Evolutionary conservation across 2,888 invertebrate genomes (phyloP), one percentile per base, ranked within the genome.

Genomic region (Torymus aiolomorphi): DNA sequence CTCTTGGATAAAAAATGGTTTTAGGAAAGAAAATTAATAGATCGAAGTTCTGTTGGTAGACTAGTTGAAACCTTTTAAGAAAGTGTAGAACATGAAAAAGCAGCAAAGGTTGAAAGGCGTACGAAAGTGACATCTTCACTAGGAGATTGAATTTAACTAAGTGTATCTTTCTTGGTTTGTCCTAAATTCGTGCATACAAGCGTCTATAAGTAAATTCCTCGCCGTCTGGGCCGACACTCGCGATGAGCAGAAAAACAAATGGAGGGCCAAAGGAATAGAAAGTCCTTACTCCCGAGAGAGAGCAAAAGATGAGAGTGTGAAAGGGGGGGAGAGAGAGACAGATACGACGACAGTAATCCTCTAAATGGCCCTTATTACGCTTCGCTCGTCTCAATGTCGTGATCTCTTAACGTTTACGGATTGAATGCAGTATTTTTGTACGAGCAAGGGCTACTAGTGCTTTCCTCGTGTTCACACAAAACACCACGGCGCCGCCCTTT

Each of bases 361-460:
- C 86, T 88, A 87, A 88, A 87, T 86, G 85, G 85, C 87, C 89
- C 88, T 87, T 89, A 88, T 89, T 88, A 89, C 89, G 89, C 89
- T 88, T 86, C 86, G 87, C 84, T 85, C 83, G 84, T 71, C 82
- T 86, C 84, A 88, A 90, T 90, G 87, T 88, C 84, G 83, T 76
- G 51, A 80, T 83, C 86, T 90, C 87, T 90, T 90, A 90, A 90
- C 90, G 90, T 90, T 86, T 89, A 83, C 85, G 88, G 88, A 89
- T 89, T 88, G 71, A 24, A 16, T 88, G 85, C 87, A 89, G 87
- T 88, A 87, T 86, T 86, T 85, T 86, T 85, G 86, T 85, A 85
- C 82, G 84, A 61, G 74, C 73, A 75, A 78, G 73, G 65, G 82
- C 76, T 83, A 86, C 86, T 86, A 85, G 84, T 84, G 83, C 84